Evolutionary conservation across 2,797 vertebrate species (phyloP).

Genomic region (Oreochromis mossambicus): DNA sequence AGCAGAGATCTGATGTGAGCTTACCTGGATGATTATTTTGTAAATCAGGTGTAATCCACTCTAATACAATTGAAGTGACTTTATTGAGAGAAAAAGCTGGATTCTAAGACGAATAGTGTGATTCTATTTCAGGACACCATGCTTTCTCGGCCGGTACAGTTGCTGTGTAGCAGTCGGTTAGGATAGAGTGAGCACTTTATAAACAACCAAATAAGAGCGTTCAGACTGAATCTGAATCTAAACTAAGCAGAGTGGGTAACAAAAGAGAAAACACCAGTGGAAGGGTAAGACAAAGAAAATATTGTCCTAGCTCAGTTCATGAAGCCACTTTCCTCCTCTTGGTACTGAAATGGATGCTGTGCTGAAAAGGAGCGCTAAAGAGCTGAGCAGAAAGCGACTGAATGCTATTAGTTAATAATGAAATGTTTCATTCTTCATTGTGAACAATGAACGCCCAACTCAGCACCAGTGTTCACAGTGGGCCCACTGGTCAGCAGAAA

Average conservation of each 20-base stretch:
- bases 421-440: slow-evolving; percentile 35
- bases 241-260: neutral
- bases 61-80: neutral
- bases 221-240: neutral
- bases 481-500: slow-evolving; percentile 70
- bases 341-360: neutral
- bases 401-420: slow-evolving; percentile 40
- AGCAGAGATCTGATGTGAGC: neutral
- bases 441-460: slow-evolving; percentile 68
- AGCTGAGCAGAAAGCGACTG: slow-evolving; percentile 20
- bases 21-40: neutral
- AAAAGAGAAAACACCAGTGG: neutral
- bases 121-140: neutral
- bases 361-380: slow-evolving; percentile 1
- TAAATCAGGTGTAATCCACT: neutral
- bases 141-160: neutral
- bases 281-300: neutral
- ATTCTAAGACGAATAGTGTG: neutral
- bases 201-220: neutral
- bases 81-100: neutral
- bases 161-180: neutral
- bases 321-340: neutral
- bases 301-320: neutral
- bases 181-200: neutral
- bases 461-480: slow-evolving; percentile 53